Evolutionary conservation across 2,113 vertebrate species (phyloP), one percentile per base, ranked within the genome.

Genomic region (Thalassoma bifasciatum): DNA sequence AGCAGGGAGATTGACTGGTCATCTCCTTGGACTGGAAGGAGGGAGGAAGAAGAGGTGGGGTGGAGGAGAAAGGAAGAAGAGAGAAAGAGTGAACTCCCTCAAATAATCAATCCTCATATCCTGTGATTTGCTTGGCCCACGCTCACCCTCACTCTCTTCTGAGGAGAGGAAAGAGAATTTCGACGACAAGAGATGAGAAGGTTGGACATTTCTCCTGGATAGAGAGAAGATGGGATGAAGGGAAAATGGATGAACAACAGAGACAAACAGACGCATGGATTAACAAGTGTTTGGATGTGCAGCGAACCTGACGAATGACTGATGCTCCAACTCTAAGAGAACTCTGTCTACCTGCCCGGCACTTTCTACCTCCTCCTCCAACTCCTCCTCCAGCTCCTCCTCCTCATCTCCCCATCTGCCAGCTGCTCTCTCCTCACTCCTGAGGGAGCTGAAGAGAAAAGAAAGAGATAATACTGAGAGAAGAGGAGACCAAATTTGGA

Each of bases 301-400:
- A 57, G 22, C 50, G 75, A 77, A 10, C 30, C 60, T 26, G 67
- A 83, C 21, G 30, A 22, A 63, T 16, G 30, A 58, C 66, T 68
- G 49, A 52, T 61, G 72, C 64, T 78, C 36, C 16, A 77, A 69
- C 80, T 78, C 60, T 70, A 26, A 83, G 63, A 62, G 40, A 72
- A 89, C 81, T 70, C 88, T 85, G 80, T 90, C 88, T 79, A 80
- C 91, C 89, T 93, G 82, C 82, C 58, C 88, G 91, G 91, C 86
- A 92, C 89, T 75, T 74, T 67, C 63, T 72, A 57, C 68, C 74
- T 82, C 60, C 64, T 75, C 80, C 64, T 78, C 56, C 80, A 50
- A 42, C 84, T 86, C 72, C 69, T 73, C 81, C 72, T 81, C 63
- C 79, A 42, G 81, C 80, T 85, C 63, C 81, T 81, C 70, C 64